A percentile compares a stretch with the other conserved stretches of the same genome.
Conservation (phyloP, 2,113 vertebrate species). For the Thermophis baileyi region DNA sequence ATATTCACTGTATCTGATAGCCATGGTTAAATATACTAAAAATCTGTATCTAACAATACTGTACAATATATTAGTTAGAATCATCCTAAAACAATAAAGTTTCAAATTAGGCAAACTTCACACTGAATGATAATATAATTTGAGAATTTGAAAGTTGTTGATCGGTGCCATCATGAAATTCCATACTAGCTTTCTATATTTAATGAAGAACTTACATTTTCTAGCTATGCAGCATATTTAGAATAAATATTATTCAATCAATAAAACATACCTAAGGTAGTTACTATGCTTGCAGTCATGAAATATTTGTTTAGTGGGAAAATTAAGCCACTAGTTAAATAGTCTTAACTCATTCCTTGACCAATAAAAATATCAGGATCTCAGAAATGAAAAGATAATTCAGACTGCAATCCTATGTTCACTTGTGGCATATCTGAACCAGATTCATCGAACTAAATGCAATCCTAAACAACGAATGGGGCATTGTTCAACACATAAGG, state of each 20-base stretch:
- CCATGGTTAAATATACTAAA: not conserved
- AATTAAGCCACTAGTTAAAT: slow-evolving; percentile 6
- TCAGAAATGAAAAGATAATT: not conserved
- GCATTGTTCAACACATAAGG: no score
- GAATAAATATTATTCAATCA: not conserved
- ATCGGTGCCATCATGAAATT: not conserved
- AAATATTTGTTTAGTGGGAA: slow-evolving; percentile 16
- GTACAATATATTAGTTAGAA: not conserved
- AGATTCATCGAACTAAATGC: not conserved
- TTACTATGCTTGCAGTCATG: not conserved
- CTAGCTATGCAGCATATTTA: not conserved
- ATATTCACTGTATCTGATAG: not conserved
- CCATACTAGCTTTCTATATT: not conserved
- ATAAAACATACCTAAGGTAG: not conserved
- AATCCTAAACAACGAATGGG: not conserved
- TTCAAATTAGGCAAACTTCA: not conserved
- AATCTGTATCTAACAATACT: not conserved
- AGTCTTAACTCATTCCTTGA: not conserved
- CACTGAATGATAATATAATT: not conserved
- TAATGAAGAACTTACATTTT: not conserved
- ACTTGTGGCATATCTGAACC: not conserved
- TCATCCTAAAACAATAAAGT: not conserved
- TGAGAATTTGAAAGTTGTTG: not conserved
- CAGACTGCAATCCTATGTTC: not conserved
- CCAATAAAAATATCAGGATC: not conserved